phyloP scores from a whole-genome alignment of 2,113 vertebrate genomes.

The Spheniscus mendiculus region DNA sequence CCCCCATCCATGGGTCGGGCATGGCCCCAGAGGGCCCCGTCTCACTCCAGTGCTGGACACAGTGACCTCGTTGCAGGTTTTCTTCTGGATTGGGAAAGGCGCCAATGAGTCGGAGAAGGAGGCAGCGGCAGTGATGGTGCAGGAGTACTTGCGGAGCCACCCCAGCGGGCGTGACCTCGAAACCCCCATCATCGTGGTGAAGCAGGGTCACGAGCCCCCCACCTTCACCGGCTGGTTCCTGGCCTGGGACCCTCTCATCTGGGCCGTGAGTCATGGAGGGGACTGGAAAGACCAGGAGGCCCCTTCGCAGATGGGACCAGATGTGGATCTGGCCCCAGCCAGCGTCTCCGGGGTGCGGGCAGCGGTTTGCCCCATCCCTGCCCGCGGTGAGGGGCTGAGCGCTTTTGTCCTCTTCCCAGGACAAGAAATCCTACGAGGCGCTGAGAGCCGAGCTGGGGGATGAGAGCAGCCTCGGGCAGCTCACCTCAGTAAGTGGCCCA shows the following conservation, averaged over 20 bases:
- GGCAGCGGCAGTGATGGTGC: constrained; percentile 67
- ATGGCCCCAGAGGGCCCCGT: rapidly evolving
- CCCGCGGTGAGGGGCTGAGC: rapidly evolving
- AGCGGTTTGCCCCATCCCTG: not conserved
- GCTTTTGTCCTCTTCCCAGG: constrained; percentile 55
- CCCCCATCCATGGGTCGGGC: not conserved
- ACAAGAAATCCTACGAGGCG: constrained; percentile 78
- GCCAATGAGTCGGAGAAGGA: constrained; percentile 79
- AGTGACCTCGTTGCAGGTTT: constrained; percentile 68
- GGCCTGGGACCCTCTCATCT: constrained; percentile 86
- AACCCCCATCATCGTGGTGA: constrained; percentile 85
- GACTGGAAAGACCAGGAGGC: not conserved
- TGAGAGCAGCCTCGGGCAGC: constrained; percentile 47
- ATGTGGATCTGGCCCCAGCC: not conserved
- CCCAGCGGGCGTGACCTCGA: constrained; percentile 75
- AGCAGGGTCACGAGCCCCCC: constrained; percentile 85
- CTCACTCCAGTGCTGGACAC: not conserved
- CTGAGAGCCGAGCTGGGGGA: constrained; percentile 78
- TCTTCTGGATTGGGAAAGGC: constrained; percentile 82
- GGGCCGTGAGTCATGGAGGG: constrained; percentile 73
- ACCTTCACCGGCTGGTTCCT: constrained; percentile 89
- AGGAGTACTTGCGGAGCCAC: constrained; percentile 83
- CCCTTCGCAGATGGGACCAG: not conserved
- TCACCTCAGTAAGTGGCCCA: constrained; percentile 70
- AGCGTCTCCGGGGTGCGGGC: rapidly evolving